Conservation (phyloP, 2,797 vertebrate genomes). For the Heliangelus exortis region DNA sequence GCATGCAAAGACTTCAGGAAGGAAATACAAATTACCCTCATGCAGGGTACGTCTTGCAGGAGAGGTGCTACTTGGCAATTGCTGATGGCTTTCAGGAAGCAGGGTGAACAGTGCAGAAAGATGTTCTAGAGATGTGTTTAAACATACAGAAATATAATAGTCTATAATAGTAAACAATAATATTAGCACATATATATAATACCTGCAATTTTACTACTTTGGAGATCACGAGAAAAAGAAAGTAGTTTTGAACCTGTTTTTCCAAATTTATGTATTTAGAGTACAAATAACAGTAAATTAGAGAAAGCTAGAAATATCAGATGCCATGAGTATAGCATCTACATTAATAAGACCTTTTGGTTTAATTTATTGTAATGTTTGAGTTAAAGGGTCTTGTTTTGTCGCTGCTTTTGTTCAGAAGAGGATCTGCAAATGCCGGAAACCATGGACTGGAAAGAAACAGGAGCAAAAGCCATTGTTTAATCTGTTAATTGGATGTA, state of each 20-base stretch:
- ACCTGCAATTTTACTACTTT: neutral
- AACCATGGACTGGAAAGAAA: neutral
- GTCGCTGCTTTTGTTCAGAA: neutral
- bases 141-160: neutral
- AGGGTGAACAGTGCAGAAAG: neutral
- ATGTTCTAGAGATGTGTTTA: neutral
- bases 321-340: neutral
- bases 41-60: neutral
- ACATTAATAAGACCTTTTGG: neutral
- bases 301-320: neutral
- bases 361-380: neutral
- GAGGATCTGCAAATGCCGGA: neutral
- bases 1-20: neutral
- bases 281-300: slow-evolving; percentile 16
- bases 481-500: neutral
- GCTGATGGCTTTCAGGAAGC: neutral
- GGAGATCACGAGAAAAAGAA: neutral
- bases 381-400: neutral
- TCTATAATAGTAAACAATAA: neutral
- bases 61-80: neutral
- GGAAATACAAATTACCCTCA: neutral
- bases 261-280: slow-evolving; percentile 39
- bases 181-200: neutral
- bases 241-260: slow-evolving; percentile 44
- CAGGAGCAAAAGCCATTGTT: neutral